Conservation (phyloP, 2,113 vertebrate genomes). For the Triplophysa rosa region DNA sequence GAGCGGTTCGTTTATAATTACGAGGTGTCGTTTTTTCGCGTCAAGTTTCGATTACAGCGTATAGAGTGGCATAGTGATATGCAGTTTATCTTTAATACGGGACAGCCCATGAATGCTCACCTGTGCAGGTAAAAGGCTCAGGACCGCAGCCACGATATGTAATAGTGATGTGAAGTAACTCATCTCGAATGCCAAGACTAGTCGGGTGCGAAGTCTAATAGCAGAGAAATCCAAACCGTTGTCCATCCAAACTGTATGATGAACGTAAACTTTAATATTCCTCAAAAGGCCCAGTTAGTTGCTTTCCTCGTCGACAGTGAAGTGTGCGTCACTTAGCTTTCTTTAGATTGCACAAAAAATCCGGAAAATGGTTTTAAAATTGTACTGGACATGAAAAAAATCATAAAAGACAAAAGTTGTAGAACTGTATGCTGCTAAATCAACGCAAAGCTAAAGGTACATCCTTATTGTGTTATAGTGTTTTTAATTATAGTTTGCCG, state of each 20-base stretch:
- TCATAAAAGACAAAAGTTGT: not conserved
- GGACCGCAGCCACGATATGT: constrained; percentile 65
- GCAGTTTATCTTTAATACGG: not conserved
- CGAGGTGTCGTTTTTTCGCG: not conserved
- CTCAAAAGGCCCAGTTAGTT: not conserved
- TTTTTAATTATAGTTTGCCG: not conserved
- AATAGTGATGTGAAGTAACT: constrained; percentile 62
- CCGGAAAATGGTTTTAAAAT: too few species aligned
- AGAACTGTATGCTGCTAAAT: not conserved
- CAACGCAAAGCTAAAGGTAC: not conserved
- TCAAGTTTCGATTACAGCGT: not conserved
- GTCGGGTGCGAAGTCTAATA: constrained; percentile 26
- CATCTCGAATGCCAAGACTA: constrained; percentile 63
- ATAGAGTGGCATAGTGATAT: not conserved
- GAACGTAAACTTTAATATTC: constrained; percentile 26
- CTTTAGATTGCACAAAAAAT: not conserved
- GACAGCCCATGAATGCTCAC: constrained; percentile 57
- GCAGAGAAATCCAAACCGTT: constrained; percentile 52
- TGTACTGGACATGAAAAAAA: too few species aligned
- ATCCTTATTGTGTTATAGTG: not conserved
- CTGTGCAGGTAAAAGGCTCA: constrained; percentile 76
- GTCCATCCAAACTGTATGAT: not conserved
- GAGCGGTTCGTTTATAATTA: not conserved
- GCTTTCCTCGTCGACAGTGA: not conserved
- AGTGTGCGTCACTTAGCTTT: not conserved